phyloP scores from a whole-genome alignment of 1,140 invertebrate species.

The Drosophila arawakana region DNA sequence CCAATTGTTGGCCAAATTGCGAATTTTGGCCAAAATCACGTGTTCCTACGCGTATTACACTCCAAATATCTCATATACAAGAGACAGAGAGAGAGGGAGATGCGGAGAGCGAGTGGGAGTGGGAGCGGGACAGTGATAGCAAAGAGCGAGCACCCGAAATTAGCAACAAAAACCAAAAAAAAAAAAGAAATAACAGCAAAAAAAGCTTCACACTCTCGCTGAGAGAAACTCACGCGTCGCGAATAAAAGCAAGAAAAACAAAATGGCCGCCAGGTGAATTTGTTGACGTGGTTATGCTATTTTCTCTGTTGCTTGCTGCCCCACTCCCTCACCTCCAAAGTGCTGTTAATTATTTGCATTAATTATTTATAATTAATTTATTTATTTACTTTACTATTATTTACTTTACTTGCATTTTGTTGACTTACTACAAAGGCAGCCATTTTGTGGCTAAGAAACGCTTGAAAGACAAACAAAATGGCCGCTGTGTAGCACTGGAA shows the following conservation, averaged over 20 bases:
- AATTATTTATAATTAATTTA: not conserved
- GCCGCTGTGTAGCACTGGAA: not conserved
- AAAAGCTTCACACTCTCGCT: slow-evolving; percentile 39
- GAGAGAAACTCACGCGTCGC: slow-evolving; percentile 48
- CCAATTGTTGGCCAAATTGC: not conserved
- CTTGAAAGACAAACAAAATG: slow-evolving; percentile 26
- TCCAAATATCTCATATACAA: slow-evolving; percentile 11
- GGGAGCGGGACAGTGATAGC: not conserved
- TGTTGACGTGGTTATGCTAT: slow-evolving; percentile 60
- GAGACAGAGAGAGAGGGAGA: slow-evolving; percentile 20
- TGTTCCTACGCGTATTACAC: slow-evolving; percentile 23
- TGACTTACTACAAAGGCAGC: not conserved
- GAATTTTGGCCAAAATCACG: slow-evolving; percentile 37
- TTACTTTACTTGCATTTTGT: not conserved
- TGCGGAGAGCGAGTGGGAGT: not conserved
- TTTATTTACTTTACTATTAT: not conserved
- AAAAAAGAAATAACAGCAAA: slow-evolving; percentile 32
- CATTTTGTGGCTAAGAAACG: not conserved
- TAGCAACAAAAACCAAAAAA: slow-evolving; percentile 53
- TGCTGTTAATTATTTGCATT: not conserved
- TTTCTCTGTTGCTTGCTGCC: slow-evolving; percentile 11
- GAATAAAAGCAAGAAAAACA: slow-evolving; percentile 50
- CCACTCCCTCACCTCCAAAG: not conserved
- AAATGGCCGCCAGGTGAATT: slow-evolving; percentile 69
- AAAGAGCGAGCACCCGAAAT: slow-evolving; percentile 51